Evolutionary conservation across 2,888 invertebrate species (phyloP).

Genomic region (Siphlonurus alternatus): DNA sequence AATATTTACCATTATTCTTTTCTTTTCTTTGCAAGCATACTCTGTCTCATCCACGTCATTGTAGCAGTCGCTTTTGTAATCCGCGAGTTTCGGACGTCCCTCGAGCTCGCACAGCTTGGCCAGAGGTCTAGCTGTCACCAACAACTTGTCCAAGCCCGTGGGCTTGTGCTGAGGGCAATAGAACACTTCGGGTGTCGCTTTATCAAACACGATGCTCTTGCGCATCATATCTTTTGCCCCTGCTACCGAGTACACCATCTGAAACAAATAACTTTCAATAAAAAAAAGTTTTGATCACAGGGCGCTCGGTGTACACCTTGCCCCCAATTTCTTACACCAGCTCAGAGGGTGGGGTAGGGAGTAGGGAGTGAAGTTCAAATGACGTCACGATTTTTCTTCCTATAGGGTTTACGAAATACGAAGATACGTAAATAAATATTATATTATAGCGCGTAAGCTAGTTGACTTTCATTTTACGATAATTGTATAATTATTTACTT

Average conservation of each 20-base stretch:
- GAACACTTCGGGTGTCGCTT: conserved; percentile 61
- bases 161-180: conserved; percentile 64
- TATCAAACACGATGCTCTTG: conserved; percentile 61
- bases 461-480: no score
- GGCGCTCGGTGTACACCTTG: no score
- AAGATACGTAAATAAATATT: no score
- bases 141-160: conserved; percentile 45
- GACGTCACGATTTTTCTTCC: no score
- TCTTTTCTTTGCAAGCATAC: conserved; percentile 65
- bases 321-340: no score
- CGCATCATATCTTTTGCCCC: conserved; percentile 42
- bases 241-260: not conserved
- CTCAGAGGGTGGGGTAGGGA: no score
- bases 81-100: conserved; percentile 47
- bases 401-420: no score
- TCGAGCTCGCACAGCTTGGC: conserved; percentile 57
- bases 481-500: no score
- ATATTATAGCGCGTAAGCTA: no score
- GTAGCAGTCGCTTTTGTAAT: conserved; percentile 63
- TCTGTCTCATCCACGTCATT: conserved; percentile 63
- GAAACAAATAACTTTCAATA: no score
- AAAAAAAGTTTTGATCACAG: no score
- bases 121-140: conserved; percentile 36
- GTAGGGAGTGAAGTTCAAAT: no score
- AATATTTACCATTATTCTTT: conserved; percentile 62